Evolutionary conservation across 2,888 invertebrate genomes (phyloP).

Genomic region (Noctua pronuba): DNA sequence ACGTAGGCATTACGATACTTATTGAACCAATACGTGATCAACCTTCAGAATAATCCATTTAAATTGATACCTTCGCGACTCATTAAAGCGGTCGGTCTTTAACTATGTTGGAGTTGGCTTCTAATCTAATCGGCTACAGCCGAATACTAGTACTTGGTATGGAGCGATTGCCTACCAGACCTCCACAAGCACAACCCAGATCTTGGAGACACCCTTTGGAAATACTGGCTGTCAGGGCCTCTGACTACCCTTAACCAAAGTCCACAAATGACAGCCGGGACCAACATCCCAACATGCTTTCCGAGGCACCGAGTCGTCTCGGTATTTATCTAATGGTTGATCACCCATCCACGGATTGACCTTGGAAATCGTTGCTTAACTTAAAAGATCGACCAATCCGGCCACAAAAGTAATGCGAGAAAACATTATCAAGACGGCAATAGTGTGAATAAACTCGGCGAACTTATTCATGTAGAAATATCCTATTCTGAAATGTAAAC

Average conservation of each 20-base stretch:
- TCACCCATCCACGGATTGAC: neutral
- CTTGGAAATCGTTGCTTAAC: neutral
- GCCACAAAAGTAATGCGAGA: slow-evolving; percentile 22
- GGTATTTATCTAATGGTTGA: neutral
- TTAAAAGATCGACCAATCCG: neutral
- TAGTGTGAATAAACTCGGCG: slow-evolving; percentile 51
- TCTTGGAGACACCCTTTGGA: neutral
- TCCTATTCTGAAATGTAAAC: slow-evolving; percentile 54
- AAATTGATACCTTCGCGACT: too few species aligned
- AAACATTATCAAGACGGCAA: slow-evolving; percentile 39
- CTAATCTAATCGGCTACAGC: neutral
- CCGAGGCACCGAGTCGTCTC: neutral
- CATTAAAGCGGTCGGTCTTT: too few species aligned
- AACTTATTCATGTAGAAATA: slow-evolving; percentile 56
- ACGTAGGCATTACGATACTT: too few species aligned
- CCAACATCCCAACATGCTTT: neutral
- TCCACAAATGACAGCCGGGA: neutral
- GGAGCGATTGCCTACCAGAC: neutral
- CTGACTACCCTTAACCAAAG: neutral
- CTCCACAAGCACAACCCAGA: neutral
- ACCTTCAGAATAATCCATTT: too few species aligned
- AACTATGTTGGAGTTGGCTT: neutral
- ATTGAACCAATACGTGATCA: too few species aligned
- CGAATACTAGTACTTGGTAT: neutral
- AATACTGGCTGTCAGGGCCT: neutral